Percentiles rank a stretch among this genome's conserved stretches.
Evolutionary conservation across 2,888 invertebrate genomes (phyloP).

Genomic region (Sesia bembeciformis): DNA sequence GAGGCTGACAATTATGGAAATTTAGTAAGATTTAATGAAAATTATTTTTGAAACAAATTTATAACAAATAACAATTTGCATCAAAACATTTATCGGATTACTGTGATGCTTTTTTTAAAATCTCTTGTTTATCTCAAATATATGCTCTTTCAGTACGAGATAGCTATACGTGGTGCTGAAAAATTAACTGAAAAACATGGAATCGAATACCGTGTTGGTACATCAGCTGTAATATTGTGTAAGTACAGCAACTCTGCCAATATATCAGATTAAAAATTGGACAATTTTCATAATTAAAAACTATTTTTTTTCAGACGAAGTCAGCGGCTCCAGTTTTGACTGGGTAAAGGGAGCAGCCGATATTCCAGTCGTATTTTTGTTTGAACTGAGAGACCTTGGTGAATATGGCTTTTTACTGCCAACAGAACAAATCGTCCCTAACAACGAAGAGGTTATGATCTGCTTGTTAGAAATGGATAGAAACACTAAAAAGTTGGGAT

Average conservation of each 20-base stretch:
- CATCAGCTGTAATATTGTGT: slow-evolving; percentile 52
- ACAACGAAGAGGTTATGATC: slow-evolving; percentile 56
- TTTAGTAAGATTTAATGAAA: slow-evolving; percentile 26
- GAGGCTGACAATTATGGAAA: slow-evolving; percentile 43
- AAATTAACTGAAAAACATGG: slow-evolving; percentile 33
- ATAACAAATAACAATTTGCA: not conserved
- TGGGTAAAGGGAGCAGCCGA: slow-evolving; percentile 71
- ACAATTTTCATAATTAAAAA: too few relatives aligned
- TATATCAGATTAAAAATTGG: too few relatives aligned
- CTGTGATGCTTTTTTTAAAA: not conserved
- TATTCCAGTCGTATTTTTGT: slow-evolving; percentile 67
- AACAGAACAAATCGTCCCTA: slow-evolving; percentile 56
- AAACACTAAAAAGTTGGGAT: slow-evolving; percentile 25
- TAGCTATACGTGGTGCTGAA: slow-evolving; percentile 40
- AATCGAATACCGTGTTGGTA: slow-evolving; percentile 39
- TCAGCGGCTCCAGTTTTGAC: slow-evolving; percentile 63
- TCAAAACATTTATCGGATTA: not conserved
- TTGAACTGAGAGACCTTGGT: slow-evolving; percentile 74
- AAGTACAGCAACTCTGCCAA: slow-evolving; percentile 14
- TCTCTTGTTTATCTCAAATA: not conserved
- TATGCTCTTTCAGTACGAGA: slow-evolving; percentile 33
- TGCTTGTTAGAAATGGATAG: slow-evolving; percentile 43
- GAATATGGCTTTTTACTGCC: slow-evolving; percentile 71
- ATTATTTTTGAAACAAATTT: not conserved
- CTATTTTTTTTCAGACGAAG: slow-evolving; percentile 31